Evolutionary conservation across 2,888 invertebrate genomes (phyloP), one percentile per base, ranked within the genome.

Genomic region (Deladenus siricidicola): DNA sequence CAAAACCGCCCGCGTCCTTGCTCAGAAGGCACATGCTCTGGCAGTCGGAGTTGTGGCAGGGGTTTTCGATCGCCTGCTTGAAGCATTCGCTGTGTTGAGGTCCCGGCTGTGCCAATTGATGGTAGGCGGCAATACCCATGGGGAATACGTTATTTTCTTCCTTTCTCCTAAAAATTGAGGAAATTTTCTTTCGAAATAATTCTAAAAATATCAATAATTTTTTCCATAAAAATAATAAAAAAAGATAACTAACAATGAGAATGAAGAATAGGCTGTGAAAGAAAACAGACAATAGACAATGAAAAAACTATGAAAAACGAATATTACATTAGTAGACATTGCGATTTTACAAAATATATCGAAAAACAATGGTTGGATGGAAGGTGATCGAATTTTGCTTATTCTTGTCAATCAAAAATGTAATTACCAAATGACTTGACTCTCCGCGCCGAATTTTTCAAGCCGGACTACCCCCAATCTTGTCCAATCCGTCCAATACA

Each of bases 401-500:
- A 34, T 34, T 34, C 6, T 34, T 34, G n/a, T 30, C 24, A 28
- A 2, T 51, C 39, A 17, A 2, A 3, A 64, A 6, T 4, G 17
- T 14, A 23, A 47, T 60, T 23, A 70, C 74, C 76, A 77, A 39
- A 77, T 59, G 30, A 70, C 61, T 50, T 73, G 66, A 0, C 72
- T 67, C n/a, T 59, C 54, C 4, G 73, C 70, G 34, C 77, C 78
- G 64, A 78, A 78, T 64, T 79, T 78, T 56, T 79, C 79, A 30
- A 78, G 66, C 44, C 68, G 66, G 44, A 75, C 66, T 3, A 78
- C 74, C 21, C 75, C 75, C 1, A 65, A 55, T 24, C 78, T 66
- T 2, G 78, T 78, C 96, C 98, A 98, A 80, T 98, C 98, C 0
- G 93, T 92, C 93, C 94, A 98, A 82, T 88, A 98, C 48, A 85